A percentile compares a stretch with the other conserved stretches of the same genome.
phyloP scores from a whole-genome alignment of 1,140 invertebrate genomes.

The Piezodorus guildinii region DNA sequence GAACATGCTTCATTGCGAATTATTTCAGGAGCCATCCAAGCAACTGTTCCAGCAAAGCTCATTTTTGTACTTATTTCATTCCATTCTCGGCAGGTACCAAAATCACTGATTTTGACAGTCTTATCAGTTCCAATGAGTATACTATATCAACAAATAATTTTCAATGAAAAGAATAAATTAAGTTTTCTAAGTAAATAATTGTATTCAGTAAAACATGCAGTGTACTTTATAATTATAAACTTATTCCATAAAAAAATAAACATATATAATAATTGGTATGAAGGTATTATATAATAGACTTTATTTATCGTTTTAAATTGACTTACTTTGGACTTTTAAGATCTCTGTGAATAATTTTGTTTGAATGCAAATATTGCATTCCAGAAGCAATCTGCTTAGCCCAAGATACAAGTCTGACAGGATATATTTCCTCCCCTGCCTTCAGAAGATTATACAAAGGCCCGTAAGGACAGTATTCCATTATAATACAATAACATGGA shows the following conservation, averaged over 20 bases:
- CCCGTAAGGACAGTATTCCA: conserved; percentile 96
- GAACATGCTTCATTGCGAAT: conserved; percentile 93
- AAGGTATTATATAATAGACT: not conserved
- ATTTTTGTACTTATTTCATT: conserved; percentile 92
- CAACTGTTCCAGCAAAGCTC: conserved; percentile 94
- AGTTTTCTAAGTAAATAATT: too few species aligned
- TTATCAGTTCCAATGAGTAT: conserved; percentile 84
- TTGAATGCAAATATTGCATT: conserved; percentile 90
- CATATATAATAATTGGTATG: not conserved
- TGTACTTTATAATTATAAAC: too few species aligned
- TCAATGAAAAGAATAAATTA: too few species aligned
- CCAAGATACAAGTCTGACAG: conserved; percentile 77
- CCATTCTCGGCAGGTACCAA: conserved; percentile 90
- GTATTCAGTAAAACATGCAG: too few species aligned
- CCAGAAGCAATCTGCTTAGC: conserved; percentile 90
- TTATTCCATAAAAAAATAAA: too few species aligned
- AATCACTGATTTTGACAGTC: conserved; percentile 93
- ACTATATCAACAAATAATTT: conserved; percentile 44
- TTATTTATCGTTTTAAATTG: not conserved
- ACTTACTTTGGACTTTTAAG: conserved; percentile 91
- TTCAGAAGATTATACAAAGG: conserved; percentile 83
- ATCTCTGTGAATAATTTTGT: conserved; percentile 96
- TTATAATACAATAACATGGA: conserved; percentile 91
- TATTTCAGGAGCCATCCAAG: conserved; percentile 99
- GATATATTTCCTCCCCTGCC: conserved; percentile 68